Evolutionary conservation across 2,797 vertebrate species (phyloP).

Genomic region (Mycteria americana): DNA sequence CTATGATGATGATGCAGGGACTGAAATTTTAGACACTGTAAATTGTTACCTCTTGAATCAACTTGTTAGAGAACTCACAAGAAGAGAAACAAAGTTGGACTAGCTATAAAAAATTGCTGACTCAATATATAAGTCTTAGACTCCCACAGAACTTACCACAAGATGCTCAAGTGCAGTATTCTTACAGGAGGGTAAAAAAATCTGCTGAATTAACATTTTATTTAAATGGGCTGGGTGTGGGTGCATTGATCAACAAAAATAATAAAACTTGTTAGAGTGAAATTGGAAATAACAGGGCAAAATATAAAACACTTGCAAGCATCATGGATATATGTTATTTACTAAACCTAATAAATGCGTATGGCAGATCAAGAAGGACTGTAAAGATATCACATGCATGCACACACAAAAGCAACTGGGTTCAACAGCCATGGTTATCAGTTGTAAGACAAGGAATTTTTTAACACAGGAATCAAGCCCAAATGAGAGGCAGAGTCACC

Average conservation of each 20-base stretch:
- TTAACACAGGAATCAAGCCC: background rate
- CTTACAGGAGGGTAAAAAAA: background rate
- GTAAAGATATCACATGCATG: background rate
- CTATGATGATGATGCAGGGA: fast-evolving
- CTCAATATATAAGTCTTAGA: background rate
- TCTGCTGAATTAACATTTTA: background rate
- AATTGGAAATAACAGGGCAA: background rate
- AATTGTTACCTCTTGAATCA: background rate
- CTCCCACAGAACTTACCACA: fast-evolving
- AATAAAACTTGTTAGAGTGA: background rate
- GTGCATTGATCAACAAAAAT: background rate
- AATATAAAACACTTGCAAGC: background rate
- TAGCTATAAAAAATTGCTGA: background rate
- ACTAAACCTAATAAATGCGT: background rate
- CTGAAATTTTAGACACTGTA: background rate
- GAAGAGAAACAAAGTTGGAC: background rate
- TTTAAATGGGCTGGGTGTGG: background rate
- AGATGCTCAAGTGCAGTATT: background rate
- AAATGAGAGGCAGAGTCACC: background rate
- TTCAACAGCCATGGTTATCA: background rate
- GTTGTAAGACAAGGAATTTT: background rate
- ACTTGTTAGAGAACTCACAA: background rate
- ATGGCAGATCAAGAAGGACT: background rate
- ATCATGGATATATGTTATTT: background rate
- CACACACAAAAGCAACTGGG: background rate